These are phyloP conservation scores for Brachionus rotundiformis DNA, from an alignment of 1,140 invertebrate species.

Conservation along the genomic window DNA sequence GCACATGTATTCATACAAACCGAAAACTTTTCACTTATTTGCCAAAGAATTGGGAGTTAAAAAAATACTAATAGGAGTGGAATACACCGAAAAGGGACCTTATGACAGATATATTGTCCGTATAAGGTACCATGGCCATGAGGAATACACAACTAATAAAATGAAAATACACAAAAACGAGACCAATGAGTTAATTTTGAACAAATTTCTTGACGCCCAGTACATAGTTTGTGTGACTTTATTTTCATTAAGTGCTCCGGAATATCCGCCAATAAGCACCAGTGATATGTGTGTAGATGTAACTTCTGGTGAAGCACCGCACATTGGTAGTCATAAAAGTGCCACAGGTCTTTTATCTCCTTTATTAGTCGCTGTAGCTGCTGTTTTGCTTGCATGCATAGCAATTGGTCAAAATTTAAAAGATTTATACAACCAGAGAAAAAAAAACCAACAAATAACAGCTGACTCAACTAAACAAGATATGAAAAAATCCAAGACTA, in stretches of 20 bases:
- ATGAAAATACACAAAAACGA: conserved; percentile 30
- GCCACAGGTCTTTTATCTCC: conserved; percentile 32
- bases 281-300: conserved; percentile 51
- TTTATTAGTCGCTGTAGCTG: conserved; percentile 27
- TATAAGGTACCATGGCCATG: conserved; percentile 35
- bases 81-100: background rate
- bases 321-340: conserved; percentile 22
- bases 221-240: conserved; percentile 36
- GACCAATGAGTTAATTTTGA: conserved; percentile 16
- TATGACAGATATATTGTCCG: conserved; percentile 32
- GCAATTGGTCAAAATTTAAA: conserved; percentile 22
- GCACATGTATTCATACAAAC: conserved; percentile 7
- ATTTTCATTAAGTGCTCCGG: conserved; percentile 2
- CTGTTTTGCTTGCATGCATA: conserved; percentile 4
- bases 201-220: conserved; percentile 39
- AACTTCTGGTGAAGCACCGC: conserved; percentile 16
- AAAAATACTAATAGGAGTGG: background rate
- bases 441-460: background rate
- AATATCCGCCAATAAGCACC: conserved; percentile 25
- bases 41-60: background rate
- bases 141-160: conserved; percentile 26
- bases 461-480: background rate
- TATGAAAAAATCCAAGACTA: conserved; percentile 7
- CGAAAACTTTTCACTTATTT: conserved; percentile 11
- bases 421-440: background rate